phyloP scores from a whole-genome alignment of 2,888 invertebrate genomes.

The Sesia apiformis region DNA sequence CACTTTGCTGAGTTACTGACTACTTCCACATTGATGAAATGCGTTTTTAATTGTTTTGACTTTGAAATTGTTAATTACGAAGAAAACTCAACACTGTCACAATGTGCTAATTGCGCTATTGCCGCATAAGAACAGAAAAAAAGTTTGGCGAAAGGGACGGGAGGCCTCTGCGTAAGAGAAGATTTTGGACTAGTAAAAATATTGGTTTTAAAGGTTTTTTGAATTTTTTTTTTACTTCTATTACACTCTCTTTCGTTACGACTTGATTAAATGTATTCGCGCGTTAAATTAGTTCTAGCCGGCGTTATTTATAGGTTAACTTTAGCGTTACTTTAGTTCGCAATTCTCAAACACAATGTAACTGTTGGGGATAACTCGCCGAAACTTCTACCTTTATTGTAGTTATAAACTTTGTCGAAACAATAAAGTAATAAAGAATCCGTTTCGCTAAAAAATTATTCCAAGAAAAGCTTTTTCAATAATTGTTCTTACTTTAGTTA shows the following conservation, averaged over 20 bases:
- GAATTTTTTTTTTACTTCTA: background rate
- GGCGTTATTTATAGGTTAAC: conserved; percentile 17
- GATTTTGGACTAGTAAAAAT: too few species aligned
- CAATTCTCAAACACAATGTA: conserved; percentile 9
- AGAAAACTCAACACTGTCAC: too few species aligned
- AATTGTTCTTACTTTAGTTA: too few species aligned
- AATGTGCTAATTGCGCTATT: too few species aligned
- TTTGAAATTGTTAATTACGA: too few species aligned
- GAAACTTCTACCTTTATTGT: conserved; percentile 8
- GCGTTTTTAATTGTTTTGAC: too few species aligned
- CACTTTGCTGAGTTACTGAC: too few species aligned
- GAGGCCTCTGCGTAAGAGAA: too few species aligned
- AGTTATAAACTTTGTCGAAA: conserved; percentile 10
- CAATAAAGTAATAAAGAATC: conserved; percentile 8
- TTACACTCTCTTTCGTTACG: background rate
- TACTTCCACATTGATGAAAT: too few species aligned
- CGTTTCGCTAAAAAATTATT: background rate
- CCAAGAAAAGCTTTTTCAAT: background rate
- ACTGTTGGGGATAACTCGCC: conserved; percentile 15
- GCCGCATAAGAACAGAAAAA: too few species aligned
- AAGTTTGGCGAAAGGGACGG: too few species aligned
- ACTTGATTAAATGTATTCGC: conserved; percentile 27
- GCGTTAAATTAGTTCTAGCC: conserved; percentile 23
- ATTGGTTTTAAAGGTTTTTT: background rate
- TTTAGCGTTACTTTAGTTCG: conserved; percentile 3